Percentiles rank a stretch among this genome's conserved stretches.
Conservation (phyloP, 2,113 vertebrate genomes). For the Anguilla rostrata region DNA sequence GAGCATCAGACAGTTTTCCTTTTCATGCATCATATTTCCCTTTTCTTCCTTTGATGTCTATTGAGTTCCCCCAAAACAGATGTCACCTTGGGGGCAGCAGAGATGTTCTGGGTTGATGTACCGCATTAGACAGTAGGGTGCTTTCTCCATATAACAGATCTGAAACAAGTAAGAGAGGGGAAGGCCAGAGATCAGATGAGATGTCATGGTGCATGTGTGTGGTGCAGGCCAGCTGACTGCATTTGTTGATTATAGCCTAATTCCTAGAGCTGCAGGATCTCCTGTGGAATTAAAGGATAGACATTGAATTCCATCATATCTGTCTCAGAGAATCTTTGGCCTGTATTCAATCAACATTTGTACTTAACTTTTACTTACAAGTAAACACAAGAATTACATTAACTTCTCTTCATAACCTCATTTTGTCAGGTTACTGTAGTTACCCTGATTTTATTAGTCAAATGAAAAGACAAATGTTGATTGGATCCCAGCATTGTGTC, state of each 20-base stretch:
- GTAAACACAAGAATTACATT: no score
- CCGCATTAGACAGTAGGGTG: conserved; percentile 46
- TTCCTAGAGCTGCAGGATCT: conserved; percentile 35
- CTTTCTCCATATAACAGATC: neutral
- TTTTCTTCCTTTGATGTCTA: conserved; percentile 54
- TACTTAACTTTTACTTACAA: no score
- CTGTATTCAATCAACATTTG: no score
- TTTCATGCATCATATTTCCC: conserved; percentile 48
- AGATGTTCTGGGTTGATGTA: conserved; percentile 45
- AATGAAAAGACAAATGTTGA: no score
- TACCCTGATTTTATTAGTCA: no score
- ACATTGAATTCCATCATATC: neutral
- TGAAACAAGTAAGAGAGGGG: neutral
- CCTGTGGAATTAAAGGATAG: conserved; percentile 5
- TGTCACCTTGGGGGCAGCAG: conserved; percentile 19
- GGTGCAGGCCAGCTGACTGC: conserved; percentile 54
- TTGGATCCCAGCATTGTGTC: no score
- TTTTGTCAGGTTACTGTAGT: no score
- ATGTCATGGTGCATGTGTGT: neutral
- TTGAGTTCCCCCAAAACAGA: conserved; percentile 55
- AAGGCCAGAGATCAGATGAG: neutral
- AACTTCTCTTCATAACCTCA: no score
- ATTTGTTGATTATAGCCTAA: conserved; percentile 32
- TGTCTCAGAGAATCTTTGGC: no score
- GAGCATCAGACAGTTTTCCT: conserved; percentile 38